Conservation (phyloP, 2,113 vertebrate species). For the Coryphaenoides rupestris region DNA sequence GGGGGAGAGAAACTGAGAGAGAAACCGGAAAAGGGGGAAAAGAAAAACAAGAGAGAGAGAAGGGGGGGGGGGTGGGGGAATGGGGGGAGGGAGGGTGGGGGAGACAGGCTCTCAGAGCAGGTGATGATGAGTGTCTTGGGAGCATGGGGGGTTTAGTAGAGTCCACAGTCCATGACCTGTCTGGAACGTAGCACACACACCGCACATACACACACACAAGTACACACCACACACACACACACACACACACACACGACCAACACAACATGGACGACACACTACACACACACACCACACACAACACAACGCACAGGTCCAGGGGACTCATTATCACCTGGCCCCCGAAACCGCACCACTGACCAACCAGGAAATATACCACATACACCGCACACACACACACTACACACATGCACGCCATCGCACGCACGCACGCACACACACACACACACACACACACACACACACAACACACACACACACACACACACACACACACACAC, state of each 20-base stretch:
- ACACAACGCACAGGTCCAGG: constrained; percentile 37
- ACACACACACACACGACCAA: constrained; percentile 6
- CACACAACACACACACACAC: constrained; percentile 1
- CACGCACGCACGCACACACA: constrained; percentile 14
- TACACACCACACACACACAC: not conserved
- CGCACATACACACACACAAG: constrained; percentile 12
- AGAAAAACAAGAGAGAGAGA: not conserved
- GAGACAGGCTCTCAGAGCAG: constrained; percentile 31
- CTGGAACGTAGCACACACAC: constrained; percentile 28
- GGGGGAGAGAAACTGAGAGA: not conserved
- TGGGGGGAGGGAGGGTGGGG: not conserved
- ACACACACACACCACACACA: not conserved
- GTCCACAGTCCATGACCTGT: constrained; percentile 45
- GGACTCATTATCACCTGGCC: constrained; percentile 52
- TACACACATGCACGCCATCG: not conserved
- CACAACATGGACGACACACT: too few relatives aligned
- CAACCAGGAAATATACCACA: constrained; percentile 17
- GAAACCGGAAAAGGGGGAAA: too few relatives aligned
- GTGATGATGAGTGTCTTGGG: constrained; percentile 43
- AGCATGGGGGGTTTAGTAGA: constrained; percentile 20
- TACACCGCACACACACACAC: constrained; percentile 6
- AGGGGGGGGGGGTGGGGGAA: not conserved
- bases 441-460: constrained; percentile 15
- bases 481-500: constrained; percentile 9
- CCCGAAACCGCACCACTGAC: constrained; percentile 28